Conservation (phyloP, 2,797 vertebrate species). For the Sphenopsis melanotis region DNA sequence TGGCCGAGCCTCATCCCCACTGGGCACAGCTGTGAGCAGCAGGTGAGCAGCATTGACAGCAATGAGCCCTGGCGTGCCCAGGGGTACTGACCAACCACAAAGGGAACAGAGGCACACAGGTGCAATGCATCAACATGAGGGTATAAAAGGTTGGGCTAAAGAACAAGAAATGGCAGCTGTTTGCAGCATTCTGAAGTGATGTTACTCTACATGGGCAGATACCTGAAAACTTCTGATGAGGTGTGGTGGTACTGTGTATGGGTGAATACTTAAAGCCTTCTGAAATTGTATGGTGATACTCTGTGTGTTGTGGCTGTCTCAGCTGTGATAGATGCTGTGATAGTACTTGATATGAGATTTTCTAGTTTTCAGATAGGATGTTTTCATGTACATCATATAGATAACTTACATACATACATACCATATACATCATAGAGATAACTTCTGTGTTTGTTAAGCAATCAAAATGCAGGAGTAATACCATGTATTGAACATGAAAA, state of each 20-base stretch:
- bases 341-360: not conserved
- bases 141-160: not conserved
- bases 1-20: not conserved
- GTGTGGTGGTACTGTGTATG: not conserved
- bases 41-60: not conserved
- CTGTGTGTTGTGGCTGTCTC: not conserved
- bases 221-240: not conserved
- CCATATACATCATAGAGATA: not conserved
- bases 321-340: not conserved
- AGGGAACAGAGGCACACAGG: not conserved
- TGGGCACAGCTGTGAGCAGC: not conserved
- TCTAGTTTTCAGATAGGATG: not conserved
- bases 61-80: not conserved
- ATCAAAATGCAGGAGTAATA: not conserved
- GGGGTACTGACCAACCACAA: not conserved
- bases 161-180: not conserved
- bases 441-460: not conserved
- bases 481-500: not conserved
- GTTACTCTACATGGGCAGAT: too few species aligned
- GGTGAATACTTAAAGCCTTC: not conserved
- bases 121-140: not conserved
- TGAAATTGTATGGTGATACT: not conserved
- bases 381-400: not conserved
- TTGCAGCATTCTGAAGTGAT: not conserved
- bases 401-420: too few species aligned